Conservation (phyloP, 2,888 invertebrate genomes). For the Lasioglossum lativentre region DNA sequence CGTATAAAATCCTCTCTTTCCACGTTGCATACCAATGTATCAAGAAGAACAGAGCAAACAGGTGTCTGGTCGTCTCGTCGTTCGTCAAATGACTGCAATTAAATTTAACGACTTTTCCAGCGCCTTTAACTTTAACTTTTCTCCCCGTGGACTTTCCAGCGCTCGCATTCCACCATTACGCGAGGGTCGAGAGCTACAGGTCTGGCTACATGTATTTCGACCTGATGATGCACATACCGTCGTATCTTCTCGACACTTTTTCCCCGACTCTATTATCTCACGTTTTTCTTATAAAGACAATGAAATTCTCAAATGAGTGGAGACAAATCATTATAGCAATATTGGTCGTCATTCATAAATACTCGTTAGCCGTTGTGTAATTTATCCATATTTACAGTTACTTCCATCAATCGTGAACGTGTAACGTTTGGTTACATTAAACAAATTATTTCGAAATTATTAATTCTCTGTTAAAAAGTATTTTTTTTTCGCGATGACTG, state of each 20-base stretch:
- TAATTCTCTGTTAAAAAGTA: too few species aligned
- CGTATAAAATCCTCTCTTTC: neutral
- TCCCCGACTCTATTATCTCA: constrained; percentile 20
- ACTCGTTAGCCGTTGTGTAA: neutral
- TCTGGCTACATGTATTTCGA: constrained; percentile 36
- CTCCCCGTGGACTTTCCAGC: constrained; percentile 53
- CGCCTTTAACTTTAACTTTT: constrained; percentile 68
- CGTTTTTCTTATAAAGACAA: neutral
- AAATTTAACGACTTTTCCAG: constrained; percentile 76
- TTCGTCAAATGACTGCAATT: constrained; percentile 71
- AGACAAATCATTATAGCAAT: neutral
- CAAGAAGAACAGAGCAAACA: constrained; percentile 76
- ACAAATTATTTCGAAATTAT: too few species aligned
- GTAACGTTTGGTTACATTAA: too few species aligned
- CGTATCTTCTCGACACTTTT: constrained; percentile 42
- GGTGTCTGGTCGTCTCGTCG: constrained; percentile 73
- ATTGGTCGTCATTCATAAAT: neutral
- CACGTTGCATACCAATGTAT: constrained; percentile 36
- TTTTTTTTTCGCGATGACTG: too few species aligned
- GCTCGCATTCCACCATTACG: constrained; percentile 35
- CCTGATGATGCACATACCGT: constrained; percentile 36
- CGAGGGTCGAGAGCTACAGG: constrained; percentile 33
- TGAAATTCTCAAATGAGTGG: neutral
- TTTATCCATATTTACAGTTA: neutral
- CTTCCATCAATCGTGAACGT: neutral